A percentile compares a stretch with the other conserved stretches of the same genome.
Evolutionary conservation across 2,888 invertebrate species (phyloP).

Genomic region (Dascillus cervinus): DNA sequence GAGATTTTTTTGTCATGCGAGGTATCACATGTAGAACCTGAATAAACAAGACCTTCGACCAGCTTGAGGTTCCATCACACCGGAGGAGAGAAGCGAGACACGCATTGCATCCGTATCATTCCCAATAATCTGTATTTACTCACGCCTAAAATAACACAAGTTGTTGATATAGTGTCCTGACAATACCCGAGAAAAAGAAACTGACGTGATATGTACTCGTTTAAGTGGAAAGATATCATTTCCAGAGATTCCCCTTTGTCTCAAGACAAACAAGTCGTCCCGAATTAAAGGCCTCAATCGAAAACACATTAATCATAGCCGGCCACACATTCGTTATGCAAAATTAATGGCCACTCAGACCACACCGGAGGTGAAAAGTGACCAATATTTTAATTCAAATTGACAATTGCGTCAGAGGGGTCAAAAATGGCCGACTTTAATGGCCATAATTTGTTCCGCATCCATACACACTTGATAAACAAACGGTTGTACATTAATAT

Average conservation of each 20-base stretch:
- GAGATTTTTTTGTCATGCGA: no score
- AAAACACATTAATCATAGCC: no score
- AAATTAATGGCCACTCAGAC: no score
- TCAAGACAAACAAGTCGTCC: no score
- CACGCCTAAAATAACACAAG: conserved; percentile 29
- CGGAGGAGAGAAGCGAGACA: conserved; percentile 21
- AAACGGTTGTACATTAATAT: conserved; percentile 15
- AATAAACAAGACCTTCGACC: conserved; percentile 23
- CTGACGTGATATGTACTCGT: conserved; percentile 19
- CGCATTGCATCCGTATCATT: conserved; percentile 24
- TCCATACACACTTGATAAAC: conserved; percentile 15
- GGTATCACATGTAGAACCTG: conserved; percentile 21
- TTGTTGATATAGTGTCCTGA: conserved; percentile 22
- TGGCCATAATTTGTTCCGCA: conserved; percentile 16
- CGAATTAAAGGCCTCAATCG: no score
- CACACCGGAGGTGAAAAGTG: no score
- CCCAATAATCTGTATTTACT: conserved; percentile 28
- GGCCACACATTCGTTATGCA: no score
- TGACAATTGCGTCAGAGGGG: no score
- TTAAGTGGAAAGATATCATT: conserved; percentile 11
- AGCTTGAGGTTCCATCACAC: conserved; percentile 14
- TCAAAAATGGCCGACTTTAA: no score
- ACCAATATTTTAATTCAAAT: no score
- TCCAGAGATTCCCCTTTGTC: no score
- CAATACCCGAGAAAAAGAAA: conserved; percentile 18